Conservation (phyloP, 2,113 vertebrate genomes). For the Psettodes erumei region DNA sequence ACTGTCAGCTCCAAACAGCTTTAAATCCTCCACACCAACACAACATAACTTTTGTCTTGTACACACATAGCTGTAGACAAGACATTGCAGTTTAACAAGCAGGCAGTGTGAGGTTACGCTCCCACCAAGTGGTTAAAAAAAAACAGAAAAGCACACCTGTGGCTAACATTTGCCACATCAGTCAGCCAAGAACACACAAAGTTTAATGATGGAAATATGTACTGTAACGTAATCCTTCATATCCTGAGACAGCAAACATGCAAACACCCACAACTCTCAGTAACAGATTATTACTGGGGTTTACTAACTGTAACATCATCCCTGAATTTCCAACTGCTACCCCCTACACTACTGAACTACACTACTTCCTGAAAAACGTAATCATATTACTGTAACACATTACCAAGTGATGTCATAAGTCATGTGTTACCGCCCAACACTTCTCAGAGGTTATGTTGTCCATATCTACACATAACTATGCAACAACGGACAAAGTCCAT, state of each 20-base stretch:
- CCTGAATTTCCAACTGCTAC: no score
- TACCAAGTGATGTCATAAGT: no score
- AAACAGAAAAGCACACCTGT: neutral
- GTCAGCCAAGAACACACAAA: neutral
- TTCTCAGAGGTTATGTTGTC: neutral
- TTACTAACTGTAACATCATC: neutral
- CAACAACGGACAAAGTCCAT: slow-evolving; percentile 23
- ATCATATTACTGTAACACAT: neutral
- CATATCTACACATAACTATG: neutral
- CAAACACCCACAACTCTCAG: neutral
- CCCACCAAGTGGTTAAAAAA: no score
- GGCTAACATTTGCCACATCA: neutral
- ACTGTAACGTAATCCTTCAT: no score
- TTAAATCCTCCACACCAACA: neutral
- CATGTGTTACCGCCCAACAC: neutral
- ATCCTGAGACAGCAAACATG: neutral
- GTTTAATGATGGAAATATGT: no score
- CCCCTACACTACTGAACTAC: no score
- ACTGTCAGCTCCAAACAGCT: neutral
- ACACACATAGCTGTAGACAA: neutral
- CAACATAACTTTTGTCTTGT: neutral
- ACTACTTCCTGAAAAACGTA: neutral
- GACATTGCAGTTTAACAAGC: neutral
- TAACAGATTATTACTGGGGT: no score
- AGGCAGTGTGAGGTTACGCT: neutral